These are phyloP conservation scores for Periphyllus acericola DNA, from an alignment of 2,888 invertebrate species.

Conservation along the genomic window DNA sequence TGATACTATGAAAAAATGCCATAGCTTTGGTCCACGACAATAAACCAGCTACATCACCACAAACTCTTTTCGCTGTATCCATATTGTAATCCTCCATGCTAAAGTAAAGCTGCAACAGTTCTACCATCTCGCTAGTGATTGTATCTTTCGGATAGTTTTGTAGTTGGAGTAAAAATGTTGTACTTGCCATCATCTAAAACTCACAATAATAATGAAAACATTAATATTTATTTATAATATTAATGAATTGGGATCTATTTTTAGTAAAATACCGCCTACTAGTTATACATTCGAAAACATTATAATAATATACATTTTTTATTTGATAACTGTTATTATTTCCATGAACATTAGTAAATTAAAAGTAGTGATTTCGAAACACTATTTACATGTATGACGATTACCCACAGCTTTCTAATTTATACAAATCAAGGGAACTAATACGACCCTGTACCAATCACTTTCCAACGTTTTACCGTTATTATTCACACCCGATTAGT, in stretches of 20 bases:
- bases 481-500: too few species aligned
- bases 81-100: slow-evolving; percentile 97
- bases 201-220: background rate
- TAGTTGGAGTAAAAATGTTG: slow-evolving; percentile 88
- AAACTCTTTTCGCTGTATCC: slow-evolving; percentile 95
- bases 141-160: slow-evolving; percentile 96
- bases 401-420: too few species aligned
- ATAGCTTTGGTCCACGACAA: slow-evolving; percentile 96
- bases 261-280: too few species aligned
- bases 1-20: slow-evolving; percentile 95
- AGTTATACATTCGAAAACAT: too few species aligned
- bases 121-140: slow-evolving; percentile 97
- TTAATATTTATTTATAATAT: background rate
- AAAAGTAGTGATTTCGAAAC: too few species aligned
- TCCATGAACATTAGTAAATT: too few species aligned
- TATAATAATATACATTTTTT: too few species aligned
- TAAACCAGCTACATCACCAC: slow-evolving; percentile 95
- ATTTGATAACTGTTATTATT: too few species aligned
- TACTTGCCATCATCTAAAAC: slow-evolving; percentile 89
- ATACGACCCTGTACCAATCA: too few species aligned
- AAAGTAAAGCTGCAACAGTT: slow-evolving; percentile 89
- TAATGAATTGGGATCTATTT: background rate
- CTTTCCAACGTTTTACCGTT: too few species aligned
- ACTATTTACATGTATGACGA: too few species aligned
- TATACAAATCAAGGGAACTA: too few species aligned